Evolutionary conservation across 2,113 vertebrate species (phyloP).

Genomic region (Hippocampus comes): DNA sequence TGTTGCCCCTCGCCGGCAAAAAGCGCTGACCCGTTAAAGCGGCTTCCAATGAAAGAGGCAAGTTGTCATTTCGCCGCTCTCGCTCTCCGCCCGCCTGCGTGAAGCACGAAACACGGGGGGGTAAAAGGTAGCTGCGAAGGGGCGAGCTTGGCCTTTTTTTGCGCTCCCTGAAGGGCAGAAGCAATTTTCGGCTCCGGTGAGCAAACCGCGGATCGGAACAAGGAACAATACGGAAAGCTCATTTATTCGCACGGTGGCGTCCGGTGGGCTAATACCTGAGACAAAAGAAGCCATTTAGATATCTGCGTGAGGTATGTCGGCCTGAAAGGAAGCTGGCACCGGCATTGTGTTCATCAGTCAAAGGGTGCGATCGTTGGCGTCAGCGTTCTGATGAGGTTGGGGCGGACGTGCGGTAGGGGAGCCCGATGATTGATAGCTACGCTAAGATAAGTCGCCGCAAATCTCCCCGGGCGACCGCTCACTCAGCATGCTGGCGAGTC

Average conservation of each 20-base stretch:
- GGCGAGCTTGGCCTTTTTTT: slow-evolving; percentile 40
- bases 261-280: slow-evolving; percentile 36
- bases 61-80: neutral
- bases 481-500: slow-evolving; percentile 35
- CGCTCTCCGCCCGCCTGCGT: neutral
- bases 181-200: slow-evolving; percentile 78
- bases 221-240: slow-evolving; percentile 62
- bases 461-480: slow-evolving; percentile 44
- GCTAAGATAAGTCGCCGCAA: slow-evolving; percentile 32
- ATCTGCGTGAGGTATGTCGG: neutral
- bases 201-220: slow-evolving; percentile 60
- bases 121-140: slow-evolving; percentile 25
- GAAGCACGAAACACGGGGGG: slow-evolving; percentile 23
- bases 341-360: slow-evolving; percentile 24
- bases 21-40: slow-evolving; percentile 16
- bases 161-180: slow-evolving; percentile 56
- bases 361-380: slow-evolving; percentile 11
- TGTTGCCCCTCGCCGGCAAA: slow-evolving; percentile 23
- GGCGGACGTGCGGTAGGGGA: slow-evolving; percentile 26
- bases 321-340: neutral
- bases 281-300: slow-evolving; percentile 34
- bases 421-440: slow-evolving; percentile 52
- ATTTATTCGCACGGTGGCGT: slow-evolving; percentile 55
- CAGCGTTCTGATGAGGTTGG: slow-evolving; percentile 31
- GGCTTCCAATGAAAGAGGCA: slow-evolving; percentile 8